These are phyloP conservation scores for Hyaena hyaena DNA, from an alignment of 2,113 vertebrate genomes.

Conservation along the genomic window DNA sequence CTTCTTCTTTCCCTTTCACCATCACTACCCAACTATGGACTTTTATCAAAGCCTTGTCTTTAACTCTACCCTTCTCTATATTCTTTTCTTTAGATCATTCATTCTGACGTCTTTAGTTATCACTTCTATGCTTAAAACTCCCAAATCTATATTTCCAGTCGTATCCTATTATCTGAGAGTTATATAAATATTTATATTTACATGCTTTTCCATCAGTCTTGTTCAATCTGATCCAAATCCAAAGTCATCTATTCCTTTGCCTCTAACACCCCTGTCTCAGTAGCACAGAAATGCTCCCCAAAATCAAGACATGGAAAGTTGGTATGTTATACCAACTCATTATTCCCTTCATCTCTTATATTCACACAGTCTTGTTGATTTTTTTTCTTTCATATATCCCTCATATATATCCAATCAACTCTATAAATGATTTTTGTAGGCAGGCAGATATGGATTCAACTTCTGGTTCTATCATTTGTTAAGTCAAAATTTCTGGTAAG, in stretches of 20 bases:
- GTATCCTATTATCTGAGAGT: background rate
- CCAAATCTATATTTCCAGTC: background rate
- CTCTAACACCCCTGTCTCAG: background rate
- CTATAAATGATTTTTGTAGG: background rate
- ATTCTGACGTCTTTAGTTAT: background rate
- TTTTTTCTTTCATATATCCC: background rate
- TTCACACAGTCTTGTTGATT: background rate
- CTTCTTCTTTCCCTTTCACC: conserved; percentile 20
- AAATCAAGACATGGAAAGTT: background rate
- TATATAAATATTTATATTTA: conserved; percentile 20
- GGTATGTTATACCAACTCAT: background rate
- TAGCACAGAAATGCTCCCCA: background rate
- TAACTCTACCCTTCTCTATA: background rate
- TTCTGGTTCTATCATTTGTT: background rate
- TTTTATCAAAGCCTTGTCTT: conserved; percentile 1
- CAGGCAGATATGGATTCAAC: background rate
- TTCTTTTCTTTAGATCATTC: background rate
- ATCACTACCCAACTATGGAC: background rate
- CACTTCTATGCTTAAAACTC: conserved; percentile 32
- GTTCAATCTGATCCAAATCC: conserved; percentile 17
- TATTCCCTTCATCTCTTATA: background rate
- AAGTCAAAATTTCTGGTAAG: background rate
- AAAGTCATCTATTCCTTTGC: background rate
- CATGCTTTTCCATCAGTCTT: background rate
- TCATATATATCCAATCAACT: background rate